Evolutionary conservation across 2,888 invertebrate genomes (phyloP).

Genomic region (Rhodophaea formosa): DNA sequence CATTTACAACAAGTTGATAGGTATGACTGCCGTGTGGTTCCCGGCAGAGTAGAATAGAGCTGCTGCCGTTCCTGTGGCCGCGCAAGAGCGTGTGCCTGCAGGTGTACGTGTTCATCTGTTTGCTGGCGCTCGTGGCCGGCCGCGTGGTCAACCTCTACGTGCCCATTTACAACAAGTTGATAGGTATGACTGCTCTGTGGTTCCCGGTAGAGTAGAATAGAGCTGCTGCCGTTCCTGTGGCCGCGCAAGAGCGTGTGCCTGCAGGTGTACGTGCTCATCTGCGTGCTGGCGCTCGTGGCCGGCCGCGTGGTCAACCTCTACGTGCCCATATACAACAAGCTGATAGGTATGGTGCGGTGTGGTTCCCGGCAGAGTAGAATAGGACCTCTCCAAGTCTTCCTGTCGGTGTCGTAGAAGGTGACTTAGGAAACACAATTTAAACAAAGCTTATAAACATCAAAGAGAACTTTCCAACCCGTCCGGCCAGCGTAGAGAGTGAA

Average conservation of each 20-base stretch:
- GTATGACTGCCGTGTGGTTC: slow-evolving; percentile 77
- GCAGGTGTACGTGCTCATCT: slow-evolving; percentile 91
- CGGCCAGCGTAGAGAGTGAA: no score
- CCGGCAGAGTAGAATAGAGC: no score
- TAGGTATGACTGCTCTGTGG: slow-evolving; percentile 83
- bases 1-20: slow-evolving; percentile 95
- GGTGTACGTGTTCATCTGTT: slow-evolving; percentile 89
- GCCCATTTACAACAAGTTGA: slow-evolving; percentile 95
- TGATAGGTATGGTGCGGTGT: slow-evolving; percentile 85
- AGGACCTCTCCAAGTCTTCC: no score
- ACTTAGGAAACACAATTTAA: no score
- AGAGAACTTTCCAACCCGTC: no score
- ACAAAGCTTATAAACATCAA: no score
- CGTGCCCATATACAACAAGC: slow-evolving; percentile 95
- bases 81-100: slow-evolving; percentile 89
- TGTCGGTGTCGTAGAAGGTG: slow-evolving; percentile 93
- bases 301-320: slow-evolving; percentile 94
- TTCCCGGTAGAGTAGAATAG: no score
- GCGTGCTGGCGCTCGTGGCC: slow-evolving; percentile 86
- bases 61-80: slow-evolving; percentile 97
- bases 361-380: no score
- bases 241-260: slow-evolving; percentile 89
- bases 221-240: slow-evolving; percentile 96
- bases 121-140: slow-evolving; percentile 88
- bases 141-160: slow-evolving; percentile 94